These are phyloP conservation scores for Lasioglossum albipes DNA, from an alignment of 1,140 invertebrate species.

Conservation along the genomic window DNA sequence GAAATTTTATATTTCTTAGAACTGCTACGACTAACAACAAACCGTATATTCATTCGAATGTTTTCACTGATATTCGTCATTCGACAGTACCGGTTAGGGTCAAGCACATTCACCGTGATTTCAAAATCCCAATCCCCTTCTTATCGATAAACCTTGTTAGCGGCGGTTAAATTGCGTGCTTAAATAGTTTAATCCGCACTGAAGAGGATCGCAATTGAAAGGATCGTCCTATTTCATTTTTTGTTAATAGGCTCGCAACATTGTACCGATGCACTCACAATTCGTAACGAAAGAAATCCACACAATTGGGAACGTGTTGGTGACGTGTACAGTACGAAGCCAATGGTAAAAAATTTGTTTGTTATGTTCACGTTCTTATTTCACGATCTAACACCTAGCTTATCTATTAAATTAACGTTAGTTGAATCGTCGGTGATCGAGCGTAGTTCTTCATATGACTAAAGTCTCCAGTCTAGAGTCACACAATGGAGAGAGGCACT, in stretches of 20 bases:
- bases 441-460: slow-evolving; percentile 2
- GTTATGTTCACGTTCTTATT: slow-evolving; percentile 31
- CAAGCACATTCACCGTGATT: slow-evolving; percentile 34
- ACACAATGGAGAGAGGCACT: slow-evolving; percentile 2
- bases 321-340: neutral
- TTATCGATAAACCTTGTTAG: neutral
- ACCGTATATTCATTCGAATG: slow-evolving; percentile 52
- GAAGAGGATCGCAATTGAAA: slow-evolving; percentile 35
- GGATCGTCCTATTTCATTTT: slow-evolving; percentile 11
- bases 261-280: slow-evolving; percentile 18
- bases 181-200: neutral
- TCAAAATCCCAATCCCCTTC: slow-evolving; percentile 16
- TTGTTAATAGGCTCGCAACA: slow-evolving; percentile 20
- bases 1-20: slow-evolving; percentile 65
- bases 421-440: slow-evolving; percentile 20
- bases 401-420: slow-evolving; percentile 46
- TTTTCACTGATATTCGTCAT: slow-evolving; percentile 34
- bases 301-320: neutral
- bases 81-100: slow-evolving; percentile 18
- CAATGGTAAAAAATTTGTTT: slow-evolving; percentile 27
- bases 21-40: slow-evolving; percentile 64
- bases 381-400: slow-evolving; percentile 25
- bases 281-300: slow-evolving; percentile 21
- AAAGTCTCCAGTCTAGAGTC: slow-evolving; percentile 22
- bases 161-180: neutral